Base-by-base conservation (phyloP, 1,140 invertebrate genomes). In the Ostrea edulis region DNA sequence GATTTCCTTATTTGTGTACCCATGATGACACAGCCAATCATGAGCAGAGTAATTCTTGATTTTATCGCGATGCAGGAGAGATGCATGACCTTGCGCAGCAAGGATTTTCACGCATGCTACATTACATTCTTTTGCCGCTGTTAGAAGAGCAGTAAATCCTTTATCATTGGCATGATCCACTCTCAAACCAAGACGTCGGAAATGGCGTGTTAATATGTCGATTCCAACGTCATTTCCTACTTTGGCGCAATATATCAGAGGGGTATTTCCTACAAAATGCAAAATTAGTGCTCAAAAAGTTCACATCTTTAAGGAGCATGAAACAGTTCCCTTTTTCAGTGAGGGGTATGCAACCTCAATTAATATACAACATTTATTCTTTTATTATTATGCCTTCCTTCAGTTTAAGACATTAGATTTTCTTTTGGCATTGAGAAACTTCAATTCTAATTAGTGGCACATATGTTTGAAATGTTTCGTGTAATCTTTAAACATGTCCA, bases 191-290 rank as follows among this genome's bases (percentile, higher is more conserved):
- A 94, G 91, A 14, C 94, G 89, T 11, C 94, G 91, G 88, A 94
- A 94, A 86, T 92, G 91, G 17, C 92, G 91, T 0, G 93, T 88
- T 7, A 94, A 89, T 14, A 93, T 91, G 65, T 94, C 93, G 7
- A 91, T 90, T n/a, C 92, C 93, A 11, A 93, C 90, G 85, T 94
- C 94, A 77, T 94, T 94, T n/a, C 94, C 94, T 25, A 93, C 93
- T 84, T 90, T 92, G 7, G 93, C 91, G 83, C 93, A 91, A 88
- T 93, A 93, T n/a, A 94, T 92, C 77, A 94, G 87, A 8, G 93
- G 90, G 8, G 92, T 94, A 84, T 94, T 94, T 25, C 93, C 94
- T 94, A 83, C n/a, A 83, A 83, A 52, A 20, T n/a, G 8, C 25
- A 25, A 5, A 81, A 81, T 44, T 44, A 44, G 35, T 44, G 1